These are phyloP conservation scores for Pangasius krempfi DNA, from an alignment of 2,797 vertebrate species.

Conservation along the genomic window DNA sequence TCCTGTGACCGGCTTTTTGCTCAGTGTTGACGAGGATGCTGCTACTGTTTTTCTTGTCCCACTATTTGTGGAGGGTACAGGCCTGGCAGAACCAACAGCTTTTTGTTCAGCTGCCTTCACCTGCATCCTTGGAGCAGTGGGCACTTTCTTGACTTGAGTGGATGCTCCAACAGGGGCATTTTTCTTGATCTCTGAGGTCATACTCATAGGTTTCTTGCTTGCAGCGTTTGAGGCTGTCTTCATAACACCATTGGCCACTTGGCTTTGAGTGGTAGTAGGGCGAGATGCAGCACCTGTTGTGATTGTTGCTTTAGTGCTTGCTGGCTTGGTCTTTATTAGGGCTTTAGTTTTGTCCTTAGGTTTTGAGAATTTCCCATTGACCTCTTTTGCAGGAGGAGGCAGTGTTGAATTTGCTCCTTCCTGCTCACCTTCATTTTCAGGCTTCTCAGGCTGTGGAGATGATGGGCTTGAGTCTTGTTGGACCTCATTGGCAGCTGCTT, in stretches of 20 bases:
- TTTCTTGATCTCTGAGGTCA: conserved; percentile 49
- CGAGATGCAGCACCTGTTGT: conserved; percentile 51
- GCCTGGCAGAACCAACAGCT: conserved; percentile 57
- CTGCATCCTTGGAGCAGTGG: conserved; percentile 55
- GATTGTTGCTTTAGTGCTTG: conserved; percentile 53
- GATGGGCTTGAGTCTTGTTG: conserved; percentile 30
- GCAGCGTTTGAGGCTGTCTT: conserved; percentile 54
- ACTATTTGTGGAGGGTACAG: conserved; percentile 58
- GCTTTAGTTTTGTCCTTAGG: conserved; percentile 66
- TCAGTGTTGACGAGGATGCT: conserved; percentile 39
- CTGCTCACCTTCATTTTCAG: conserved; percentile 39
- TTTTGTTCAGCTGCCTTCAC: conserved; percentile 65
- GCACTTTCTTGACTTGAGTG: conserved; percentile 60
- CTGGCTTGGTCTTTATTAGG: conserved; percentile 39
- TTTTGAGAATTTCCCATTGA: conserved; percentile 57
- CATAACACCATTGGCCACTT: conserved; percentile 58
- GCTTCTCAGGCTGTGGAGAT: conserved; percentile 50
- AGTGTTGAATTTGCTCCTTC: conserved; percentile 28
- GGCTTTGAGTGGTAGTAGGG: conserved; percentile 55
- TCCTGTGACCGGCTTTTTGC: conserved; percentile 60
- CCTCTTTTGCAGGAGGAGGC: conserved; percentile 49
- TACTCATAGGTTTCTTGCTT: conserved; percentile 57
- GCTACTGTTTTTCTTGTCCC: conserved; percentile 52
- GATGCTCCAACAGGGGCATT: conserved; percentile 39
- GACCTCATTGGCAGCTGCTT: conserved; percentile 38